Base-by-base conservation (phyloP, 1,140 invertebrate species). In the Potamilus streckersoni region DNA sequence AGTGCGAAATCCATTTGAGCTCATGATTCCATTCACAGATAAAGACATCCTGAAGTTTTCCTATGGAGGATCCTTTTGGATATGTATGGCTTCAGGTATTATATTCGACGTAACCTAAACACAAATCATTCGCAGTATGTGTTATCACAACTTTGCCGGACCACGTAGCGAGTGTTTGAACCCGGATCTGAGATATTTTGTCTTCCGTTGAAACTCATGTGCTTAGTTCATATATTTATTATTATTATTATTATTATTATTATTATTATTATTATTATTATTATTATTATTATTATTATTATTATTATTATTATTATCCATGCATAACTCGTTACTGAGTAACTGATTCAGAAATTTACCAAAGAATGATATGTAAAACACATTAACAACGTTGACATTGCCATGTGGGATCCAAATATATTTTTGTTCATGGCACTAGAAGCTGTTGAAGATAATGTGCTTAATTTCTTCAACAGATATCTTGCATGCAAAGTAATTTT, bases 11-110 rank as follows among this genome's bases (percentile, higher is more conserved):
- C 91, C 93, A 70, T 93, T 93, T 20, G 95, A 96, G 6, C 90
- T 98, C n/a, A 91, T 93, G 38, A 95, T 98, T 62, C 93, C 95
- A 60, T 93, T 98, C 73, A 79, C 82, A 2, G 80, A 73, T 6
- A 90, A 92, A 64, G 93, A 93, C 1, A 67, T 81, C 0, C 92
- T 88, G 0, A 69, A 70, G 17, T 83, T 87, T 27, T 58, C 76
- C 12, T 94, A 96, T 64, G 97, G 97, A 27, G 97, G 96, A 95
- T 96, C 96, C 89, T 99, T 95, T 90, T 98, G 96, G 95, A 91
- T 98, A 55, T 93, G 97, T 38, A 89, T 98, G 1, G 92, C 94
- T 61, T 94, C 96, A 83, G 97, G 97, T 96, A 63, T 58, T 17
- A 66, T 31, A 58, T 65, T 59, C 17, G 20, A 15, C 12, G 13